Evolutionary conservation across 2,888 invertebrate species (phyloP), one percentile per base, ranked within the genome.

Genomic region (Keiferia lycopersicella): DNA sequence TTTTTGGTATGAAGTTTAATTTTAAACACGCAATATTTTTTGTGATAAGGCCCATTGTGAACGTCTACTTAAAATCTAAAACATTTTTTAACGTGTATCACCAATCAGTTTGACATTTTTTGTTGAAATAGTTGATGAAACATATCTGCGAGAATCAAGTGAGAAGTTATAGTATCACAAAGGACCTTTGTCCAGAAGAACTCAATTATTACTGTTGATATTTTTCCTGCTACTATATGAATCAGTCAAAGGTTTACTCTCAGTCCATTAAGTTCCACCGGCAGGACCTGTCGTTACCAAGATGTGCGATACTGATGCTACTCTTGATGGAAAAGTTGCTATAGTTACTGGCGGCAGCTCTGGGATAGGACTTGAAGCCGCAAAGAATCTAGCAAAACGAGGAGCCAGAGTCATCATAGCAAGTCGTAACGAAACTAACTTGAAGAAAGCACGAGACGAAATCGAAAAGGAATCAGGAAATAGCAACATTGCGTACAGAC

Each of bases 341-440:
- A 70, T 91, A 3, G 78, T 91, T 0, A 91, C 90, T 0, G 91
- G 91, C 7, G 91, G 86, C 1, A 86, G 87, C 64, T 81, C 90
- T 10, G 91, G 91, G 6, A 79, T 89, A 11, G 91, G 91, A 3
- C 80, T 83, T n/a, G 91, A 88, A 79, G 79, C 85, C 3, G 91
- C 91, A 0, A 88, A 86, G 59, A 84, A 87, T 65, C 71, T 93
- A 48, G 92, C 92, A 0, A 72, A 75, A 48, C 80, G 84, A 58
- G 92, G 93, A 14, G 93, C 92, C 1, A 84, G 77, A 73, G 89
- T 93, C 8, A 84, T 93, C 1, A 86, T 93, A 59, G 92, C 92
- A 0, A 93, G 93, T 67, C 77, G 92, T 63, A 91, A 93, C 53
- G 81, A 90, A 79, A 78, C 83, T 0, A 92, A 89, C 73, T 80